Percentiles rank a stretch among this genome's conserved stretches.
These are phyloP conservation scores for Furnarius figulus DNA, from an alignment of 2,113 vertebrate species.

Conservation along the genomic window DNA sequence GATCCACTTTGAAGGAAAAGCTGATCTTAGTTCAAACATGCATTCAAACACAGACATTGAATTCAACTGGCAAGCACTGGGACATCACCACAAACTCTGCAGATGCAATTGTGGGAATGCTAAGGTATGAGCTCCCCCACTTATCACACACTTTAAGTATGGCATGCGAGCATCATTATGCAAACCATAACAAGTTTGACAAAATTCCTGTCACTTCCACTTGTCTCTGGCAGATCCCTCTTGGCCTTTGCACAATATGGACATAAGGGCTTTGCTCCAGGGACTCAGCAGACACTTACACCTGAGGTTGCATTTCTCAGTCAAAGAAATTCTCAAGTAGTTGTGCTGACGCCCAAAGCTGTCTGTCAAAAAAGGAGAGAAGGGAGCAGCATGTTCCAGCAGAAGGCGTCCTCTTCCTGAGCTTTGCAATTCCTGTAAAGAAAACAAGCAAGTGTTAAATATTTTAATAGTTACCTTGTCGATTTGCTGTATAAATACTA, in stretches of 20 bases:
- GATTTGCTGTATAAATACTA: neutral
- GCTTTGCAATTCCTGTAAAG: conserved; percentile 63
- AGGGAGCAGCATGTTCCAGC: conserved; percentile 71
- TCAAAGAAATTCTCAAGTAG: conserved; percentile 95
- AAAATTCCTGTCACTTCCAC: neutral
- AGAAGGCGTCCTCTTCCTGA: conserved; percentile 63
- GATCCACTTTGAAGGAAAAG: neutral
- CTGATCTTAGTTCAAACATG: neutral
- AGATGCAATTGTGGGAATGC: accelerated
- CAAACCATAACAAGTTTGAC: neutral
- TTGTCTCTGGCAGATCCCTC: neutral
- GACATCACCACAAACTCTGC: neutral
- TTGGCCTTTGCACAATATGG: neutral
- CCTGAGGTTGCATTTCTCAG: conserved; percentile 96
- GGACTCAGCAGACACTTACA: conserved; percentile 80
- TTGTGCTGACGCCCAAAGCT: conserved; percentile 88
- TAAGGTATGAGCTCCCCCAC: neutral
- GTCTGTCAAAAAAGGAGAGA: conserved; percentile 90
- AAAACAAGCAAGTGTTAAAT: neutral
- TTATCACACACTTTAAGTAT: neutral
- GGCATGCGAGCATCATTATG: neutral
- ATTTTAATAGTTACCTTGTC: neutral
- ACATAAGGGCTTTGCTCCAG: neutral
- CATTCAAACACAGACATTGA: neutral
- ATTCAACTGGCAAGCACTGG: neutral